Conservation (phyloP, 2,797 vertebrate genomes). For the Ctenosaura bakeri region DNA sequence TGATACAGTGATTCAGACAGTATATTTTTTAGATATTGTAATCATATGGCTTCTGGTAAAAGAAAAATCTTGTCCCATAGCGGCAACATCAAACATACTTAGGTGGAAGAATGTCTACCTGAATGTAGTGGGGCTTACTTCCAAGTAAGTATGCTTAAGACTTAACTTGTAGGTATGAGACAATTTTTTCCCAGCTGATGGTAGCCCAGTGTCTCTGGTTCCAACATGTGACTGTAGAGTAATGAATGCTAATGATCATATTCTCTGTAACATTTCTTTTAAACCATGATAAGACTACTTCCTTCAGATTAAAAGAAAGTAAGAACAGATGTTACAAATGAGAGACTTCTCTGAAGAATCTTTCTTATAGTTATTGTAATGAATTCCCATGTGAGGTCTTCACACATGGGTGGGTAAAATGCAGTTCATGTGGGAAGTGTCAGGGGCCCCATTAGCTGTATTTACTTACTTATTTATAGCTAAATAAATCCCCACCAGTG, state of each 20-base stretch:
- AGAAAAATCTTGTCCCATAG: neutral
- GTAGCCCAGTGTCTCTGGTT: neutral
- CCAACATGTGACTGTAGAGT: neutral
- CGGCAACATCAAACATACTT: neutral
- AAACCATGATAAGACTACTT: neutral
- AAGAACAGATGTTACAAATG: neutral
- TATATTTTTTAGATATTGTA: neutral
- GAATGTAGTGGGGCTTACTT: neutral
- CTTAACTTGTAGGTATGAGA: neutral
- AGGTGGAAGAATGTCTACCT: slow-evolving; percentile 7
- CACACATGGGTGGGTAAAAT: no score
- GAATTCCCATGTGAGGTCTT: no score
- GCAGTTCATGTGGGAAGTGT: no score
- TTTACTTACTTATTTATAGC: no score
- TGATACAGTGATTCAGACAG: neutral
- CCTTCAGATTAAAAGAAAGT: neutral
- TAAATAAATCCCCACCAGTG: neutral
- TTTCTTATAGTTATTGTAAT: neutral
- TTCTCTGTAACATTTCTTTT: neutral
- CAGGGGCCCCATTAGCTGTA: no score
- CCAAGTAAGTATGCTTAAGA: neutral
- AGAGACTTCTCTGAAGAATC: neutral
- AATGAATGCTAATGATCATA: neutral
- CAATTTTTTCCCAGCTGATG: neutral
- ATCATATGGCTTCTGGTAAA: slow-evolving; percentile 1